These are phyloP conservation scores for Drosophila meridionalis DNA, from an alignment of 2,888 invertebrate genomes.

Conservation along the genomic window DNA sequence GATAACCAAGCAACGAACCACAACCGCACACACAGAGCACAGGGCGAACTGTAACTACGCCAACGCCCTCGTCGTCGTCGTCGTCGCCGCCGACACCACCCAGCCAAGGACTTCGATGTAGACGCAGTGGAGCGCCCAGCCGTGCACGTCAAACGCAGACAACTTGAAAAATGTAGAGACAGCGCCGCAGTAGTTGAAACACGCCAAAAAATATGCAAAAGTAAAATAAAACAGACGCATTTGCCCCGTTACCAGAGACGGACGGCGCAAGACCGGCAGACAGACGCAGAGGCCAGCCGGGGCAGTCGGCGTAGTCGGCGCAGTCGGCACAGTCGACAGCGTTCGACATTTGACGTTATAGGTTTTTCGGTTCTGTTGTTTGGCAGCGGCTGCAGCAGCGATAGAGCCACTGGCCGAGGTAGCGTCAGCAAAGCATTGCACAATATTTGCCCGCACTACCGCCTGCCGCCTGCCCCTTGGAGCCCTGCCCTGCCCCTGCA, in stretches of 20 bases:
- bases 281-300: slow-evolving; percentile 8
- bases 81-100: slow-evolving; percentile 8
- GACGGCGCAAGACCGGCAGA: neutral
- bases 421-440: slow-evolving; percentile 52
- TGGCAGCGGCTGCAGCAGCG: slow-evolving; percentile 72
- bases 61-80: slow-evolving; percentile 34
- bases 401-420: slow-evolving; percentile 28
- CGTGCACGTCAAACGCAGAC: slow-evolving; percentile 82
- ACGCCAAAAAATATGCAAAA: slow-evolving; percentile 82
- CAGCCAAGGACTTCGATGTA: slow-evolving; percentile 37
- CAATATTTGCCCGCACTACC: slow-evolving; percentile 62
- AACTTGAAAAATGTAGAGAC: slow-evolving; percentile 82
- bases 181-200: slow-evolving; percentile 79
- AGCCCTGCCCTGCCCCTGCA: slow-evolving; percentile 2
- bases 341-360: slow-evolving; percentile 80
- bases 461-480: neutral
- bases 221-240: slow-evolving; percentile 81
- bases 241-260: slow-evolving; percentile 35
- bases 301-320: slow-evolving; percentile 28
- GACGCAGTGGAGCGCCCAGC: slow-evolving; percentile 80
- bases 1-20: slow-evolving; percentile 80
- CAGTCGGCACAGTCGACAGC: slow-evolving; percentile 34
- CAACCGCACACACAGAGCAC: slow-evolving; percentile 68
- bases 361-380: slow-evolving; percentile 65
- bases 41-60: slow-evolving; percentile 73